Conservation (phyloP, 1,140 invertebrate genomes). For the Conus ventricosus region DNA sequence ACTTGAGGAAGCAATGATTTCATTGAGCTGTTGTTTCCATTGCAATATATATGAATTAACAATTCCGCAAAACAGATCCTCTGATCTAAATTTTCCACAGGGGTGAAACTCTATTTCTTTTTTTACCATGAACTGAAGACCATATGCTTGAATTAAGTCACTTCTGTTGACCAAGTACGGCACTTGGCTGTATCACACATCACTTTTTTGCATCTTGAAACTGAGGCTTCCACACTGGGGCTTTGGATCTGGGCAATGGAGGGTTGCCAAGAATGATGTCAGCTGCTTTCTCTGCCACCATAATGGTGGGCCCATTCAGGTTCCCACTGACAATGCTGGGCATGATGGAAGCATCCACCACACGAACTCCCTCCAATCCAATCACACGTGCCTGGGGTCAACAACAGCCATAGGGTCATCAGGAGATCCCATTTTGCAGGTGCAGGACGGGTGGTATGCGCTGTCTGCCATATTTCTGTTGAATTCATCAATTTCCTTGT, state of each 20-base stretch:
- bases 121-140: no score
- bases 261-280: conserved; percentile 74
- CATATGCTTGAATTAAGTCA: no score
- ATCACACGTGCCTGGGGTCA: conserved; percentile 73
- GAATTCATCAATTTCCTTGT: conserved; percentile 69
- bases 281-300: conserved; percentile 78
- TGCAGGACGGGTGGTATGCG: conserved; percentile 78
- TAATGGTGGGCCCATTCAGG: conserved; percentile 78
- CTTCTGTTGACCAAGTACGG: neutral
- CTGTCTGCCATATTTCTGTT: conserved; percentile 71
- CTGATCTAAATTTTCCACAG: no score
- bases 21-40: no score
- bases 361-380: conserved; percentile 75
- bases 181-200: neutral
- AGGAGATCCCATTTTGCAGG: conserved; percentile 79
- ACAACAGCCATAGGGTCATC: conserved; percentile 78
- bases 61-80: no score
- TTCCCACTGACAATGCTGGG: conserved; percentile 78
- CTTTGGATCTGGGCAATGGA: conserved; percentile 65
- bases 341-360: conserved; percentile 79
- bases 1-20: no score
- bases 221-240: conserved; percentile 68
- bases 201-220: neutral
- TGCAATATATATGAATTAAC: no score
- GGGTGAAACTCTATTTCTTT: no score